Percentiles rank a stretch among this genome's conserved stretches.
Conservation (phyloP, 1,140 invertebrate genomes). For the Eciton burchellii region DNA sequence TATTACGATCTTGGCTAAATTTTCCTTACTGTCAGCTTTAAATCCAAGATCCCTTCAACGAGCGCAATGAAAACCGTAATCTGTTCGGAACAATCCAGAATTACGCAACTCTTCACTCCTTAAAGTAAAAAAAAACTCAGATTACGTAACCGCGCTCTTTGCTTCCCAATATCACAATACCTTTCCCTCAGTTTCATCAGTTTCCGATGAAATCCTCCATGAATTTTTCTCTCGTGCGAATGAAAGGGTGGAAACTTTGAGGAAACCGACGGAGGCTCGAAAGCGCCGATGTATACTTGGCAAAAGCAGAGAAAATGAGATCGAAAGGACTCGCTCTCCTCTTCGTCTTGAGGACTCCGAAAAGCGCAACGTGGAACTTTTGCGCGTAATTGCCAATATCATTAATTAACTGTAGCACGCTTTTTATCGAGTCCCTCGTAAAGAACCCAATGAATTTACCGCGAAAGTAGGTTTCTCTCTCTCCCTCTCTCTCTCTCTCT, state of each 20-base stretch:
- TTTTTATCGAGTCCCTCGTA: constrained; percentile 76
- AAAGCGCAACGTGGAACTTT: constrained; percentile 1
- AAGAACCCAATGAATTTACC: constrained; percentile 25
- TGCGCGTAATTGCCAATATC: constrained; percentile 77
- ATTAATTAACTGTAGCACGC: constrained; percentile 78
- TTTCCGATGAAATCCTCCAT: constrained; percentile 8
- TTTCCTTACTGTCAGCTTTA: neutral
- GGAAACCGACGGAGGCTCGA: neutral
- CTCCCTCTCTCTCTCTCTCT: constrained; percentile 25
- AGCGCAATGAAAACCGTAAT: neutral
- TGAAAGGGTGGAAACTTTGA: neutral
- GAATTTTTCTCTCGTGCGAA: constrained; percentile 1
- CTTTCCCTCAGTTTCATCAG: neutral
- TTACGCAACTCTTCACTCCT: neutral
- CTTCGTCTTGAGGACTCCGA: neutral
- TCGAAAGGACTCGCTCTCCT: neutral
- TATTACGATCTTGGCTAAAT: neutral
- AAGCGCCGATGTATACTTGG: constrained; percentile 6
- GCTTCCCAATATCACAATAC: constrained; percentile 5
- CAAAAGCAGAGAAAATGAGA: neutral
- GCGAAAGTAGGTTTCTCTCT: neutral
- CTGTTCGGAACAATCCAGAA: neutral
- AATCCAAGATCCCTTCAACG: neutral
- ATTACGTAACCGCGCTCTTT: neutral
- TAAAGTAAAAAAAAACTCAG: neutral